Evolutionary conservation across 2,888 invertebrate species (phyloP), one percentile per base, ranked within the genome.

Genomic region (Rotaria magnacalcarata): DNA sequence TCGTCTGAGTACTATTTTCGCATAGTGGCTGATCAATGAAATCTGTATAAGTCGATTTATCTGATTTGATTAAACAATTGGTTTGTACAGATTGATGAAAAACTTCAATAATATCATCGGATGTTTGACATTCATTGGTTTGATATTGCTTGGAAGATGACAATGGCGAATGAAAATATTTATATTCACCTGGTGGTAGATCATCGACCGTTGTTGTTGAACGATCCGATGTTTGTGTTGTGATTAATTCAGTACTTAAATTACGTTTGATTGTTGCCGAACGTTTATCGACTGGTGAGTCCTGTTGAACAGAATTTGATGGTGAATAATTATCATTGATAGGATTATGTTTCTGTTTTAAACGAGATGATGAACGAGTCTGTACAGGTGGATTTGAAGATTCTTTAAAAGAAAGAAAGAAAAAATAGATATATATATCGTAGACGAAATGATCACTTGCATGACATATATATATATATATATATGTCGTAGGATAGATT

Each of bases 1-100:
- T 80, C 4, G 80, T 80, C 47, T 80, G 80, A 24, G 47, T 47
- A 80, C 47, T 47, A 47, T 80, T 43, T n/a, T 80, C 80, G 47
- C 80, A 80, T 80, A 80, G 14, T 24, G 80, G 80, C 47, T n/a
- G 80, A 80, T 80, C 80, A 80, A 80, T 80, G n/a, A 47, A 43
- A 47, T 80, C 80, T 47, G 47, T 80, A 47, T 80, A 80, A 8
- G 80, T 80, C 10, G 80, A 80, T 80, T 80, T 80, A 80, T 80
- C 80, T 47, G 47, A 47, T 80, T 80, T 80, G n/a, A 80, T 47
- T 80, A 80, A 80, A 80, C 14, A 21, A 80, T 47, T 80, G 11
- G 80, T 80, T 80, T 80, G 80, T n/a, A 47, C n/a, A n/a, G 80
- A 80, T 47, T 47, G 80, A 47, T 80, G 80, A 21, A 11, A 80